Evolutionary conservation across 2,113 vertebrate genomes (phyloP), one percentile per base, ranked within the genome.

Genomic region (Melospiza melodia): DNA sequence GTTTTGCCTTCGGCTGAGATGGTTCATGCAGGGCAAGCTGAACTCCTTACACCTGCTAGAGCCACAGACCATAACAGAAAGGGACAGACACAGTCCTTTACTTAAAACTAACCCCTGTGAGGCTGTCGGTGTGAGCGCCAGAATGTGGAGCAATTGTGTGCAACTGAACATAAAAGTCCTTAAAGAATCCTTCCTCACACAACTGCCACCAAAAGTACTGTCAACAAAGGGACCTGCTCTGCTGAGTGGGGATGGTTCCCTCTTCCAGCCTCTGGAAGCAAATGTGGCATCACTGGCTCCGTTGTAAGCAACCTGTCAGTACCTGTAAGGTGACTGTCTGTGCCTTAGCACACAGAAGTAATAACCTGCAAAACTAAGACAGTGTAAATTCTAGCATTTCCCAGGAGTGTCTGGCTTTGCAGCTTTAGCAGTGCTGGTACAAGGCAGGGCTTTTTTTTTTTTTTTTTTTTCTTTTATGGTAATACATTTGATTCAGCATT

Each of bases 341-440:
- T 27, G 6, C n/a, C 37, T 68, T 74, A 67, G 61, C 87, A 65
- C 33, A 68, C 74, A 83, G 66, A 92, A 83, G 39, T 63, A 87
- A 71, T 89, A 93, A 94, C 66, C 41, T 93, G 61, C 21, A 87
- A 86, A 93, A 94, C 82, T 65, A 89, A 90, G 73, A 81, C 44
- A 41, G 44, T 75, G 68, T n/a, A 84, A 82, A 89, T 73, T 92
- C 54, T 93, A 79, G 33, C 41, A 79, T 79, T 87, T 94, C 80
- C 86, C 76, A 69, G 58, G 73, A 84, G 62, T 39, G 37, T 86
- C 90, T 94, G 80, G 61, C 65, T 96, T 93, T 93, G 82, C 1
- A 27, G 78, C 33, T 87, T 85, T 27, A 78, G 71, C 75, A 85
- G 39, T 51, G 25, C 33, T 8, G 12, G 31, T 85, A 44, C 13